Base-by-base conservation (phyloP, 2,888 invertebrate species). In the Athalia cordata region DNA sequence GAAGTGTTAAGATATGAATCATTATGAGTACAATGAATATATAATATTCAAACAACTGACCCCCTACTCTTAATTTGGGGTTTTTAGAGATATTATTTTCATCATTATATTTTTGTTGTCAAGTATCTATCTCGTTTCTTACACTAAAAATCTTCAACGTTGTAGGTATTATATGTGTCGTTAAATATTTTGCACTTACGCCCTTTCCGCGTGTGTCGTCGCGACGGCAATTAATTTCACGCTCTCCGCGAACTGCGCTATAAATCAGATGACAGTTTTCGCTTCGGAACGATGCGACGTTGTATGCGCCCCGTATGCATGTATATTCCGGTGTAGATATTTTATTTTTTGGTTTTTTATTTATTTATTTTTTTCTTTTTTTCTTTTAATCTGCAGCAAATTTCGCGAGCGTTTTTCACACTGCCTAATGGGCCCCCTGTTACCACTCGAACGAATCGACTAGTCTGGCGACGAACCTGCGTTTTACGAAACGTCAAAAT, bases 251-350 rank as follows among this genome's bases (percentile, higher is more conserved):
- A 81, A 68, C 81, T 85, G 83, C 84, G 84, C 84, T 81, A 85
- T 84, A 86, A 86, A 86, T 85, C 84, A 85, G 81, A 62, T 78
- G 77, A 79, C 29, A 29, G 29, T 29, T 29, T 29, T 29, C 29
- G 29, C 29, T 29, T 29, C 2, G 29, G 29, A 29, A 29, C 29
- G 29, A 29, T 29, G 29, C 29, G 29, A 29, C 29, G 29, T 29
- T 82, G 83, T 85, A 85, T 85, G 83, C 83, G 78, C 83, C 70
- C 61, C 66, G 52, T 11, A 15, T 29, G 50, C 29, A n/a, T 52
- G 43, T 29, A 52, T 11, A 50, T 68, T 52, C 68, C 50, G 29
- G 29, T 29, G 29, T 29, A 2, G 29, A 29, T 29, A 29, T 29
- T 29, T 29, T 29, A 29, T 29, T 29, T 29, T 29, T 29, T 29